Percentiles rank a stretch among this genome's conserved stretches.
These are phyloP conservation scores for Palythoa grandis DNA, from an alignment of 92 coral and sea anemone species.

Conservation along the genomic window DNA sequence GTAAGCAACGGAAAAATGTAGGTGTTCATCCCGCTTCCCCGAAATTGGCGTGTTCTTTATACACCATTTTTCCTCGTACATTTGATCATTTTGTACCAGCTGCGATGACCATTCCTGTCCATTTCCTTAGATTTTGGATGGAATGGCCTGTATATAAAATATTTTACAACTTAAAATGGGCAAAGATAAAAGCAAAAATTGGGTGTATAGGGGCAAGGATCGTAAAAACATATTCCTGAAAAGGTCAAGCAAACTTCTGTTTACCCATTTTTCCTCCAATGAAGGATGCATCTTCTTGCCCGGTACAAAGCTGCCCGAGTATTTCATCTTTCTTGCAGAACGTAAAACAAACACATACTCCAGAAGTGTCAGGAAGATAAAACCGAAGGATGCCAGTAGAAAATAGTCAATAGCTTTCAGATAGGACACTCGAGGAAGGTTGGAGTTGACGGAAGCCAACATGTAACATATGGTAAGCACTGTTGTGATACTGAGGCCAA, in stretches of 20 bases:
- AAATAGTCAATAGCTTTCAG: conserved; percentile 93
- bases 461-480: conserved; percentile 94
- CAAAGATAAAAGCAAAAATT: no score
- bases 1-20: no score
- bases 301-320: conserved; percentile 72
- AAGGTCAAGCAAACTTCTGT: background rate
- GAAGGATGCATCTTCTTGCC: conserved; percentile 60
- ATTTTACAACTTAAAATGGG: background rate
- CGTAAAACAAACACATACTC: conserved; percentile 90
- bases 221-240: no score
- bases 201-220: no score
- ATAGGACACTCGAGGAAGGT: conserved; percentile 92
- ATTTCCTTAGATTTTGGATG: background rate
- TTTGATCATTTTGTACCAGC: no score
- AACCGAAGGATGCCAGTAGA: conserved; percentile 88
- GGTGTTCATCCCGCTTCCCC: no score
- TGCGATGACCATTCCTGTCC: background rate
- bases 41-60: no score
- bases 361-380: conserved; percentile 82
- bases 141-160: background rate
- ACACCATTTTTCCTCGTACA: no score
- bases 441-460: conserved; percentile 87
- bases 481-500: conserved; percentile 94
- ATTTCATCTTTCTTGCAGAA: conserved; percentile 64
- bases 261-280: conserved; percentile 71